Base-by-base conservation (phyloP, 2,888 invertebrate genomes). In the Sialis lutaria region DNA sequence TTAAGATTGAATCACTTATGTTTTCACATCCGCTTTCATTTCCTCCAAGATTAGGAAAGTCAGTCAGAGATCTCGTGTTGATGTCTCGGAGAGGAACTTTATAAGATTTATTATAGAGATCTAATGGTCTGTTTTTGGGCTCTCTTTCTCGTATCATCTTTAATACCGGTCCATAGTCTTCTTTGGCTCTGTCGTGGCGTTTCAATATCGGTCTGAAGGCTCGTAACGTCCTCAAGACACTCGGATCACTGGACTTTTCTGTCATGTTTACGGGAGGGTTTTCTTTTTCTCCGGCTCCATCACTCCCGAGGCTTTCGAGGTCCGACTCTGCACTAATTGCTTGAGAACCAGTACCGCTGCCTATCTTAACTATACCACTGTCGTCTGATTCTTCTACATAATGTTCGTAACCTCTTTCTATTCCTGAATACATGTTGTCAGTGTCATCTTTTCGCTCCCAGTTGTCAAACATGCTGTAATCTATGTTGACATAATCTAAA, bases 401-500 rank as follows among this genome's bases (percentile, higher is more conserved):
- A 30, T 50, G 46, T 42, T 55, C 55, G 31, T 55, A 55, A 2
- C 56, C 55, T 34, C 52, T 53, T 49, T 56, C 56, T 39, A 56
- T 55, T 4, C 56, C 56, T 1, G 53, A 52, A 48, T 52, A 51
- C 44, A 51, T 50, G n/a, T 48, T 42, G 6, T 50, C 49, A 31
- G 51, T 53, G 46, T 61, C 61, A 33, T 12, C 6, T 47, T 63
- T 61, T 13, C 59, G 56, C 0, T 79, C 79, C 61, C 79, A 69
- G 43, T 79, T 74, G 54, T 75, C 74, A 58, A 77, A 82, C 52
- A 75, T 72, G 12, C 72, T 72, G 47, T 78, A 82, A 60, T 83
- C 82, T 34, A 84, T 73, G 56, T 83, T 79, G 2, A 84, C 67
- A 59, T 76, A 83, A 58, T 81, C 80, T n/a, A 84, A 67, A 58